Base-by-base conservation (phyloP, 2,113 vertebrate species). In the Carassius gibelio region DNA sequence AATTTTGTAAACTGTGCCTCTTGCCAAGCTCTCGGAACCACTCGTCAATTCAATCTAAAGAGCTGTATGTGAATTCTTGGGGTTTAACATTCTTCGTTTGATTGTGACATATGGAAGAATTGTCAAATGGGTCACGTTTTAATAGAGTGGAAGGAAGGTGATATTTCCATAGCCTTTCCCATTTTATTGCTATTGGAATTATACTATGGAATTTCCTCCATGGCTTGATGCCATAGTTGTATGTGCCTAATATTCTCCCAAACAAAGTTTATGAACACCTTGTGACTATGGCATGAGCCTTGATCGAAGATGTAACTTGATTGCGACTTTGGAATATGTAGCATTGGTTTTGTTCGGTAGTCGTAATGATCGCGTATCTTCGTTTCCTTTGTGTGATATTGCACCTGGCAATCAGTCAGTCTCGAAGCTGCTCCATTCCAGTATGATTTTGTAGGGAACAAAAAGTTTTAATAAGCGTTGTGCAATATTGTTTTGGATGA, bases 351-450 rank as follows among this genome's bases (percentile, higher is more conserved):
- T 34, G 36, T 82, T 68, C 34, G 75, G 30, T 77, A 57, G 64
- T 84, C 57, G 64, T 38, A 75, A 48, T 14, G n/a, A 80, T 72
- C 7, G 48, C 23, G 9, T 83, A 42, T 85, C 8, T 57, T 48
- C 4, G 30, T n/a, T 55, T 30, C 52, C 84, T 84, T 13, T 64
- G 17, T 87, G 81, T 85, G 64, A 87, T 71, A 77, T 82, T 86
- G 87, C 88, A 89, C 85, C 84, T 78, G 88, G 85, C 89, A 89
- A 89, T 88, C 87, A 85, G 80, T 72, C 68, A 83, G 80, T 72
- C 68, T 77, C 69, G 52, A 88, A 80, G 85, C 88, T 88, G 86
- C 87, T 89, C 62, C 74, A 84, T 88, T 87, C 84, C 86, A 84
- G 81, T 81, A 82, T 86, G 80, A 85, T 79, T 72, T 80, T 86